Percentiles rank a stretch among this genome's conserved stretches.
phyloP scores from a whole-genome alignment of 2,888 invertebrate species.

The Drosophila demipolita region DNA sequence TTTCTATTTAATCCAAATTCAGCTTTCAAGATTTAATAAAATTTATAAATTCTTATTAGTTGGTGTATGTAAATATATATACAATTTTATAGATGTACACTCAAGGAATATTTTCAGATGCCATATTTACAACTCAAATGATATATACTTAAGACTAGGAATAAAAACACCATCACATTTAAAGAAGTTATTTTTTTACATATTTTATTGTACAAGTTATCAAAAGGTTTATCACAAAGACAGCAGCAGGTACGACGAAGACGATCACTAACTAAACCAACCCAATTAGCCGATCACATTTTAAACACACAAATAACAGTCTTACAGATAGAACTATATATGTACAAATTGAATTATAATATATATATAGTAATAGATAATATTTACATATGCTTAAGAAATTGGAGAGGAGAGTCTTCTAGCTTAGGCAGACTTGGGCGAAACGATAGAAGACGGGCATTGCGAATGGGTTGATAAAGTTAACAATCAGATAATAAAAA shows the following conservation, averaged over 20 bases:
- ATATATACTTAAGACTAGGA: not conserved
- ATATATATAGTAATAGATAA: conserved; percentile 10
- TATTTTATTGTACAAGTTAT: conserved; percentile 57
- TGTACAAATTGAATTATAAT: conserved; percentile 32
- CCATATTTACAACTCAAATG: not conserved
- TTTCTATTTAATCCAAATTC: not conserved
- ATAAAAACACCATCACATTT: conserved; percentile 53
- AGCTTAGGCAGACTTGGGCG: conserved; percentile 76
- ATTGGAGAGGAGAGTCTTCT: conserved; percentile 19
- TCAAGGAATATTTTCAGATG: not conserved
- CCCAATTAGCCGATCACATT: conserved; percentile 53
- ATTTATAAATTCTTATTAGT: too few species aligned
- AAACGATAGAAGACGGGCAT: conserved; percentile 82
- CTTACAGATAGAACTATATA: conserved; percentile 24
- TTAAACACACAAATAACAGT: conserved; percentile 46
- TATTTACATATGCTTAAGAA: conserved; percentile 44
- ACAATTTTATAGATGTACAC: not conserved
- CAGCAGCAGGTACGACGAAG: conserved; percentile 20
- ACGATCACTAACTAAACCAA: conserved; percentile 29
- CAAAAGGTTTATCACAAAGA: conserved; percentile 65
- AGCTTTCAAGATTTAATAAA: not conserved
- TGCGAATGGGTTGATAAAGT: conserved; percentile 82
- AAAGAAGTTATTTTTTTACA: conserved; percentile 15
- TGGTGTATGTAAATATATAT: too few species aligned
- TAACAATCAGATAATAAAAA: conserved; percentile 81